Evolutionary conservation across 2,113 vertebrate genomes (phyloP).

Genomic region (Paedocypris sp.): DNA sequence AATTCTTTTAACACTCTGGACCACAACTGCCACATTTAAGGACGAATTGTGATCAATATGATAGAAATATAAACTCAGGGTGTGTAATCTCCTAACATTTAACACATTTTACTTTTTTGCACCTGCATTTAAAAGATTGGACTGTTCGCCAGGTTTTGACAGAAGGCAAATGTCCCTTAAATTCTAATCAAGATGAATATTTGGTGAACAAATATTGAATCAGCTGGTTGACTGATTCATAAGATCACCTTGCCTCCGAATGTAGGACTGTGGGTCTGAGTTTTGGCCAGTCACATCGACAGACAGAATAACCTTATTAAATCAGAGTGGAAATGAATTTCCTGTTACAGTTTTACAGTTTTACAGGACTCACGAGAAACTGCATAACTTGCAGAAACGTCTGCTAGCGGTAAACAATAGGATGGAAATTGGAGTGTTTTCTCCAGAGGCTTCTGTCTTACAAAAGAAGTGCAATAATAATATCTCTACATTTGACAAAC

Average conservation of each 20-base stretch:
- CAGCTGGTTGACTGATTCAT: slow-evolving; percentile 12
- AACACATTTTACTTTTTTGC: neutral
- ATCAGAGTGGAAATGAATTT: neutral
- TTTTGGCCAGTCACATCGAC: neutral
- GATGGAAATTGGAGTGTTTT: slow-evolving; percentile 16
- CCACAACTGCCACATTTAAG: no score
- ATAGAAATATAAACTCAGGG: no score
- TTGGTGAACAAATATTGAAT: slow-evolving; percentile 27
- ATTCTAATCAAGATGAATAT: neutral
- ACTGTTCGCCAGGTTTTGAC: neutral
- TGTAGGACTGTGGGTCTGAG: neutral
- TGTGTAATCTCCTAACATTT: no score
- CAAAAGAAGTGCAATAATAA: slow-evolving; percentile 9
- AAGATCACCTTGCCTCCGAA: neutral
- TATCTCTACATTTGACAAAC: slow-evolving; percentile 11
- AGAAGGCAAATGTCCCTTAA: neutral
- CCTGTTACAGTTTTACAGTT: slow-evolving; percentile 1
- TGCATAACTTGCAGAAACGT: neutral
- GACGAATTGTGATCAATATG: no score
- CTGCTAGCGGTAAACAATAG: slow-evolving; percentile 15
- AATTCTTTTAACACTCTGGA: no score
- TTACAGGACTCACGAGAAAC: neutral
- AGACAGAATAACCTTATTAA: slow-evolving; percentile 11
- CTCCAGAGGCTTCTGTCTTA: slow-evolving; percentile 7
- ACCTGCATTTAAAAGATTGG: neutral